A percentile compares a stretch with the other conserved stretches of the same genome.
phyloP scores from a whole-genome alignment of 2,797 vertebrate genomes.

The Danio kyathit region DNA sequence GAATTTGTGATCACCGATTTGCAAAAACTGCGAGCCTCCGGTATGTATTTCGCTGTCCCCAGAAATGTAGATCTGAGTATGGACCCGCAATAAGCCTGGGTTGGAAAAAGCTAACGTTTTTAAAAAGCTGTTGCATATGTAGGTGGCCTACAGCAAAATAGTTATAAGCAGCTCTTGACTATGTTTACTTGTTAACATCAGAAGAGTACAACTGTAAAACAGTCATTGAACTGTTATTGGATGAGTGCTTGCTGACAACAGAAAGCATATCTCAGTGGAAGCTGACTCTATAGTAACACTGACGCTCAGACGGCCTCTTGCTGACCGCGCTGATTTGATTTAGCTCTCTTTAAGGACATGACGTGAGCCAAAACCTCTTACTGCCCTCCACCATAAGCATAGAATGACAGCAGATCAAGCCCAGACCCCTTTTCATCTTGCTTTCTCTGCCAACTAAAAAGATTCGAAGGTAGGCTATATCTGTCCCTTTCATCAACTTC shows the following conservation, averaged over 20 bases:
- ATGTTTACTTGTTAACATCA: neutral
- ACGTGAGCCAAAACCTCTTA: conserved; percentile 27
- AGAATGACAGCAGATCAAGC: conserved; percentile 35
- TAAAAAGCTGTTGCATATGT: neutral
- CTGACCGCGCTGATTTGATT: conserved; percentile 51
- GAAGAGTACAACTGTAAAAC: neutral
- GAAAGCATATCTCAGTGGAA: conserved; percentile 44
- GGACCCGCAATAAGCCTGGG: too few relatives aligned
- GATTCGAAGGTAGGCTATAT: conserved; percentile 51
- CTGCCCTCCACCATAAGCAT: conserved; percentile 18
- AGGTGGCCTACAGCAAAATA: neutral
- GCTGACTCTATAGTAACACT: conserved; percentile 35
- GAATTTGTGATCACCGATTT: too few relatives aligned
- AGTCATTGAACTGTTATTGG: neutral
- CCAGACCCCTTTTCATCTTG: conserved; percentile 35
- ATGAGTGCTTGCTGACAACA: conserved; percentile 23
- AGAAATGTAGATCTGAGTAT: too few relatives aligned
- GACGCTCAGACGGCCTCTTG: conserved; percentile 22
- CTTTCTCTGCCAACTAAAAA: conserved; percentile 33
- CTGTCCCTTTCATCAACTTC: conserved; percentile 5
- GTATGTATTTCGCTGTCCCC: too few relatives aligned
- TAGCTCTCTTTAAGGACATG: conserved; percentile 28
- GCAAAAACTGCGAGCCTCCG: too few relatives aligned
- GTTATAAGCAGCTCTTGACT: neutral
- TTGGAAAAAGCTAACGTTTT: too few relatives aligned